phyloP scores from a whole-genome alignment of 2,797 vertebrate species.

The Fistularia tabacaria region DNA sequence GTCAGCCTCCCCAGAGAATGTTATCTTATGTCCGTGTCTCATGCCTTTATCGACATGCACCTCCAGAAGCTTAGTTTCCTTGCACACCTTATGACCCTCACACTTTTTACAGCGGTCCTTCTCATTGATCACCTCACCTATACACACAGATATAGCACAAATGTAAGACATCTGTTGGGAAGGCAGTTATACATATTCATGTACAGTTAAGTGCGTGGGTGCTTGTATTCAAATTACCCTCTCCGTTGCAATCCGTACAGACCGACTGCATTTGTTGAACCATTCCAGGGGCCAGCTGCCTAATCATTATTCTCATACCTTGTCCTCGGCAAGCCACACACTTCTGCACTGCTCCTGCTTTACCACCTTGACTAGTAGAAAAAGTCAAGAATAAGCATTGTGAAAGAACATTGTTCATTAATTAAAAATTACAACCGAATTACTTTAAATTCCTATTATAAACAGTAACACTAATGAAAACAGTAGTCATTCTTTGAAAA shows the following conservation, averaged over 20 bases:
- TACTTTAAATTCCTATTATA: not conserved
- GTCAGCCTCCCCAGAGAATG: constrained; percentile 95
- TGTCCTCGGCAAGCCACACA: constrained; percentile 91
- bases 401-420: not conserved
- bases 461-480: not conserved
- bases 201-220: constrained; percentile 1
- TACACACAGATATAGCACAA: constrained; percentile 5
- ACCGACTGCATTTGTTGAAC: constrained; percentile 99
- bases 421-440: too few relatives aligned
- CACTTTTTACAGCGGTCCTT: constrained; percentile 99
- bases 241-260: constrained; percentile 95
- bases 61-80: constrained; percentile 98
- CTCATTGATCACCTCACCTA: constrained; percentile 98
- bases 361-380: constrained; percentile 88
- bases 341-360: constrained; percentile 95
- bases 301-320: constrained; percentile 96
- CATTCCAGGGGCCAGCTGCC: constrained; percentile 98
- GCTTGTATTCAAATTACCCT: constrained; percentile 76
- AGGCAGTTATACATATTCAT: not conserved
- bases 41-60: constrained; percentile 99
- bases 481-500: constrained; percentile 3
- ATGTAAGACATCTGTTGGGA: not conserved
- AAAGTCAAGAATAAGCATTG: constrained; percentile 17
- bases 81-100: constrained; percentile 95
- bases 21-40: constrained; percentile 97